These are phyloP conservation scores for Heliocidaris tuberculata DNA, from an alignment of 35 echinoderm and acorn worm species.

Conservation along the genomic window DNA sequence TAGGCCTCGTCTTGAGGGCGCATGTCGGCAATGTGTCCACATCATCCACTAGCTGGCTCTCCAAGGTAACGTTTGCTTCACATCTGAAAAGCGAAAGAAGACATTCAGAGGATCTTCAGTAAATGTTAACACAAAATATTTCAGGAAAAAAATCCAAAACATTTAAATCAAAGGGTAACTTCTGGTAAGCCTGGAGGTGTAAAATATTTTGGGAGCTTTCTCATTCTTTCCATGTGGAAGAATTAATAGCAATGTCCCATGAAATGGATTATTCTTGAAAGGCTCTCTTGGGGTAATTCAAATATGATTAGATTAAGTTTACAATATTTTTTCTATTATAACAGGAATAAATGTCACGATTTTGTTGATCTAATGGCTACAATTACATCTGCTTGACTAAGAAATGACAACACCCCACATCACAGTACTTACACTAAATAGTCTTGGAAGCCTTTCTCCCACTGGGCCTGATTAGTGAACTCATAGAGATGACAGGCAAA, in stretches of 20 bases:
- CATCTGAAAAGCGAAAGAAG: conserved; percentile 62
- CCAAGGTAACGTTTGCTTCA: conserved; percentile 84
- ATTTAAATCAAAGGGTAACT: too few relatives aligned
- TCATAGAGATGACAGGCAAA: conserved; percentile 92
- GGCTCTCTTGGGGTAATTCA: too few relatives aligned
- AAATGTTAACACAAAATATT: background rate
- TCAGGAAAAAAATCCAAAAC: too few relatives aligned
- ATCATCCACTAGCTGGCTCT: conserved; percentile 24
- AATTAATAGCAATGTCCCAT: too few relatives aligned
- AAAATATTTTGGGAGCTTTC: background rate
- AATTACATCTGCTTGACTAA: too few relatives aligned
- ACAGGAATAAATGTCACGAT: too few relatives aligned
- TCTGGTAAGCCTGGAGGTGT: too few relatives aligned
- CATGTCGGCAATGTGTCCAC: conserved; percentile 53
- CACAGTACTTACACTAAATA: conserved; percentile 72
- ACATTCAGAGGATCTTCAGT: background rate
- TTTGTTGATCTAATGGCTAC: too few relatives aligned
- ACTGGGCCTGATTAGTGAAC: conserved; percentile 77
- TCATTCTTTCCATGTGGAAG: too few relatives aligned
- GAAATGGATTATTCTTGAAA: too few relatives aligned
- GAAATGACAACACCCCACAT: background rate
- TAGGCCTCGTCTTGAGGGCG: conserved; percentile 66
- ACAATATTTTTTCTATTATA: too few relatives aligned
- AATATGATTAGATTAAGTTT: too few relatives aligned
- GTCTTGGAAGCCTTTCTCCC: conserved; percentile 85